A percentile compares a stretch with the other conserved stretches of the same genome.
These are phyloP conservation scores for Pseudeuparius sepicola DNA, from an alignment of 2,888 invertebrate species.

Conservation along the genomic window DNA sequence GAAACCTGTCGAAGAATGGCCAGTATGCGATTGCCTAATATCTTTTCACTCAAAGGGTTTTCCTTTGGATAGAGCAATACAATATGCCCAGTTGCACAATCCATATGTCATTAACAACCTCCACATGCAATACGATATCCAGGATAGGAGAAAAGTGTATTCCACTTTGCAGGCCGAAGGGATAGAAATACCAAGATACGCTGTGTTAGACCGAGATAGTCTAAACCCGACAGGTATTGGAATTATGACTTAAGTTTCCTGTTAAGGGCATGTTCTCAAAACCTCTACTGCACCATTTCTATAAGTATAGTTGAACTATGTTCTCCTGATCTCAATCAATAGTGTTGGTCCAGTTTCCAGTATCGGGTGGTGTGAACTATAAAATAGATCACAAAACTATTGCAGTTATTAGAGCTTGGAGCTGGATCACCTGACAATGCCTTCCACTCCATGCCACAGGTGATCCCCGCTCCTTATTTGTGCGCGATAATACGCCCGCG, in stretches of 20 bases:
- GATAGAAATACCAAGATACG: slow-evolving; percentile 96
- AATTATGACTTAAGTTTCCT: neutral
- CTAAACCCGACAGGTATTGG: slow-evolving; percentile 86
- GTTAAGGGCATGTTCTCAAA: no score
- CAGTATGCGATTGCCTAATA: slow-evolving; percentile 92
- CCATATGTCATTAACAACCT: slow-evolving; percentile 98
- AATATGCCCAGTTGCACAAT: slow-evolving; percentile 85
- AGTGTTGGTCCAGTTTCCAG: neutral
- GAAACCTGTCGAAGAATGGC: slow-evolving; percentile 97
- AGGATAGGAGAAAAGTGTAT: slow-evolving; percentile 91
- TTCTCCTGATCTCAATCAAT: no score
- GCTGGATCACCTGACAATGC: no score
- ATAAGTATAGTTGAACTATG: no score
- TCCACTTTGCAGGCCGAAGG: slow-evolving; percentile 87
- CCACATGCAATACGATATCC: slow-evolving; percentile 96
- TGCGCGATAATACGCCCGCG: no score
- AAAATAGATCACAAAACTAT: neutral
- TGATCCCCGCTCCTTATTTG: no score
- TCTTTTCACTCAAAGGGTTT: slow-evolving; percentile 98
- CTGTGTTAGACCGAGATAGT: slow-evolving; percentile 90
- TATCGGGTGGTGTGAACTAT: neutral
- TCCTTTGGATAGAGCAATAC: slow-evolving; percentile 94
- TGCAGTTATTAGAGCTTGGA: no score
- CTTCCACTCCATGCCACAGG: no score
- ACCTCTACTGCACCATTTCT: no score